Percentiles rank a stretch among this genome's conserved stretches.
Conservation (phyloP, 2,113 vertebrate genomes). For the Bothrops jararaca region DNA sequence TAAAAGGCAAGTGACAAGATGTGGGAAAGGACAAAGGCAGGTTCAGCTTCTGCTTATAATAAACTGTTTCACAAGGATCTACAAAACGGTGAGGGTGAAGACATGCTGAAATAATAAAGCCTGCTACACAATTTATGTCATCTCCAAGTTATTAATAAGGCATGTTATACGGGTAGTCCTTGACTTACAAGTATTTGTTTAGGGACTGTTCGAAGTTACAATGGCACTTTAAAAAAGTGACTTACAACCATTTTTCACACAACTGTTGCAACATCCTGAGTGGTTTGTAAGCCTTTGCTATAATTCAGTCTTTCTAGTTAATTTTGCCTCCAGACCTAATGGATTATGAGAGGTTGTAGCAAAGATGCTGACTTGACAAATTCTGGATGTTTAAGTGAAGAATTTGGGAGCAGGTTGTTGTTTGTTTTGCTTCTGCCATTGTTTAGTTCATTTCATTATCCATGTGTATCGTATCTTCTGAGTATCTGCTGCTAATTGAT, state of each 20-base stretch:
- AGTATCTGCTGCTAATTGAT: not conserved
- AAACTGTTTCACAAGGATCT: not conserved
- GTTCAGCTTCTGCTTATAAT: not conserved
- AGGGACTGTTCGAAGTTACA: not conserved
- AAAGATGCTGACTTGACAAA: not conserved
- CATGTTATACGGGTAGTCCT: not conserved
- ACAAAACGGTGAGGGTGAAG: not conserved
- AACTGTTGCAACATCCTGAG: no score
- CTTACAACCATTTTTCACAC: no score
- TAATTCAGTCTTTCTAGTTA: not conserved
- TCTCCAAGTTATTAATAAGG: not conserved
- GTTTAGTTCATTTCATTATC: not conserved
- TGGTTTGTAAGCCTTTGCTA: not conserved
- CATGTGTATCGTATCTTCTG: not conserved
- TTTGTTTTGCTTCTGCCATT: not conserved
- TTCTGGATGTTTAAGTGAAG: not conserved
- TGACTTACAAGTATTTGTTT: not conserved
- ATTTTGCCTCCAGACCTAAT: not conserved
- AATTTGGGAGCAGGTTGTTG: not conserved
- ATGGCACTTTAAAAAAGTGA: no score
- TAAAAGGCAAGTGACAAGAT: not conserved
- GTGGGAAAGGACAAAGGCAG: not conserved
- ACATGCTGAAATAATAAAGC: not conserved
- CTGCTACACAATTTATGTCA: not conserved
- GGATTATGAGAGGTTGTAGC: not conserved